Percentiles rank a stretch among this genome's conserved stretches.
phyloP scores from a whole-genome alignment of 2,113 vertebrate genomes.

The Cololabis saira region DNA sequence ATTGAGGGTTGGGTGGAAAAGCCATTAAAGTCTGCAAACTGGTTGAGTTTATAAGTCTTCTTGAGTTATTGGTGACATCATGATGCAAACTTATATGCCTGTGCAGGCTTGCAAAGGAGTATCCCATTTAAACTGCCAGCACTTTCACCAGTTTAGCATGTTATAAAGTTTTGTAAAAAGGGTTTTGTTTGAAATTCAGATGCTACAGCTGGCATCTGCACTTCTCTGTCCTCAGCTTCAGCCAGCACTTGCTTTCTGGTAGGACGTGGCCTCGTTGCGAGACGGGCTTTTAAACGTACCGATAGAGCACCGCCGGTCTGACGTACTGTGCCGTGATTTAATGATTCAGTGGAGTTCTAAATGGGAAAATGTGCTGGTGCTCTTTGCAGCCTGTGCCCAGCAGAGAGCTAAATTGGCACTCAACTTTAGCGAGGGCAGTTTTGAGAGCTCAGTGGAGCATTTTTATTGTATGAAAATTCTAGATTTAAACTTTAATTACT shows the following conservation, averaged over 20 bases:
- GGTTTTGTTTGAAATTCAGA: no score
- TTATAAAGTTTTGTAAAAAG: no score
- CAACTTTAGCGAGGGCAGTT: slow-evolving; percentile 16
- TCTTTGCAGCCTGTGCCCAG: slow-evolving; percentile 30
- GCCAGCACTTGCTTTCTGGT: no score
- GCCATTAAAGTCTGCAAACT: slow-evolving; percentile 13
- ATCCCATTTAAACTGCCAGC: not conserved
- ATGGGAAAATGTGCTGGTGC: slow-evolving; percentile 27
- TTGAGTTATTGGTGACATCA: slow-evolving; percentile 9
- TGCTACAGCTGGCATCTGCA: no score
- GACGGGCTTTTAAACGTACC: slow-evolving; percentile 21
- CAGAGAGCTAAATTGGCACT: slow-evolving; percentile 52
- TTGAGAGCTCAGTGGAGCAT: slow-evolving; percentile 30
- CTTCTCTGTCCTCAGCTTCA: no score
- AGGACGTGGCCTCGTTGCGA: slow-evolving; percentile 3
- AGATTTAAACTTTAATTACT: slow-evolving; percentile 17
- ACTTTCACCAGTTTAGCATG: not conserved
- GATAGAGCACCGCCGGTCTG: slow-evolving; percentile 35
- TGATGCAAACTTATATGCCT: not conserved
- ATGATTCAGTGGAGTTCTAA: slow-evolving; percentile 21
- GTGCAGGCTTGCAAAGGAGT: slow-evolving; percentile 1
- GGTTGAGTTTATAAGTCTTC: slow-evolving; percentile 2
- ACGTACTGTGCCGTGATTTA: slow-evolving; percentile 25
- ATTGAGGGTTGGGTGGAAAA: slow-evolving; percentile 10
- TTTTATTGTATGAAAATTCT: slow-evolving; percentile 26